Evolutionary conservation across 2,888 invertebrate species (phyloP).

Genomic region (Melanchra persicariae): DNA sequence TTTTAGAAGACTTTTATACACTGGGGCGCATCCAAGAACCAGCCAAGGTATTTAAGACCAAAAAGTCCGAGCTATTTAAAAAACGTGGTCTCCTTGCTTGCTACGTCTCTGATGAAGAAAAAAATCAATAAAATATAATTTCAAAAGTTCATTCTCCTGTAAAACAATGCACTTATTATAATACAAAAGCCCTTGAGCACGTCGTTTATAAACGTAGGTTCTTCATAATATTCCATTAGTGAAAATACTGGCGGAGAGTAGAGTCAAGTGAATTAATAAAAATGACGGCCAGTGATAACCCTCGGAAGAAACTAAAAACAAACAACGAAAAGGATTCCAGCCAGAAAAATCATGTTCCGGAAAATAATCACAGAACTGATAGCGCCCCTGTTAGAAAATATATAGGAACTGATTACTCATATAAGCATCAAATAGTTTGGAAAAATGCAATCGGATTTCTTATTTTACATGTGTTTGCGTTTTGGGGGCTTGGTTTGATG

Average conservation of each 20-base stretch:
- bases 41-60: neutral
- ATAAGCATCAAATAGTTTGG: slow-evolving; percentile 91
- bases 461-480: slow-evolving; percentile 85
- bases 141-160: slow-evolving; percentile 23
- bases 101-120: neutral
- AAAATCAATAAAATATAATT: neutral
- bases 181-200: slow-evolving; percentile 47
- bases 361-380: slow-evolving; percentile 32
- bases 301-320: slow-evolving; percentile 13
- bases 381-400: slow-evolving; percentile 54
- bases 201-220: slow-evolving; percentile 53
- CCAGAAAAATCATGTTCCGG: neutral
- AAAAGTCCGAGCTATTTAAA: slow-evolving; percentile 1
- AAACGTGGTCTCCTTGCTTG: neutral
- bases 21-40: neutral
- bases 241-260: slow-evolving; percentile 22
- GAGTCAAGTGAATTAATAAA: slow-evolving; percentile 27
- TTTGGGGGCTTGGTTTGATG: slow-evolving; percentile 81
- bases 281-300: slow-evolving; percentile 47
- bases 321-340: slow-evolving; percentile 11
- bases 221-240: slow-evolving; percentile 47
- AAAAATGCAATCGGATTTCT: slow-evolving; percentile 91
- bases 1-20: neutral
- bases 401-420: slow-evolving; percentile 79
- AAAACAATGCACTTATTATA: slow-evolving; percentile 47